These are phyloP conservation scores for Arrhopalites spinosus DNA, from an alignment of 2,888 invertebrate species.

Conservation along the genomic window DNA sequence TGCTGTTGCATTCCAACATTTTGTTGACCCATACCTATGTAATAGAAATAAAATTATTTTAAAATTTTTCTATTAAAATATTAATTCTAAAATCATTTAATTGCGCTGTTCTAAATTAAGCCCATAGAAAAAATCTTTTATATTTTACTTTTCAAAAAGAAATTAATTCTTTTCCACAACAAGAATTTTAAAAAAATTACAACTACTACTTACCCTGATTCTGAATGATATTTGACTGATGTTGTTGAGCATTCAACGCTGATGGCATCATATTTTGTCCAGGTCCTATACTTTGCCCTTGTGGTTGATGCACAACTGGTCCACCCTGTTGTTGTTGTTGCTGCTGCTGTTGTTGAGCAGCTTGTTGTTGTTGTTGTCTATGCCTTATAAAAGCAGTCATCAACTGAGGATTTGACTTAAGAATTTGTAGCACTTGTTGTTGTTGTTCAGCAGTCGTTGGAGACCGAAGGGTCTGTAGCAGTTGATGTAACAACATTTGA, in stretches of 20 bases:
- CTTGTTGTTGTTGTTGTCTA: constrained; percentile 65
- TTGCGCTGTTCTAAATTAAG: too few species aligned
- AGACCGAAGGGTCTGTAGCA: constrained; percentile 86
- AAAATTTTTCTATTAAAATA: too few species aligned
- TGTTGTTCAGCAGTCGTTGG: constrained; percentile 92
- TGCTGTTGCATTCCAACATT: constrained; percentile 53
- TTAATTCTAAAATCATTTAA: too few species aligned
- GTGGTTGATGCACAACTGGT: constrained; percentile 62
- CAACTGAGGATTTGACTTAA: constrained; percentile 90
- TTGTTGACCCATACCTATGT: constrained; percentile 49
- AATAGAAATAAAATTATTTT: constrained; percentile 1
- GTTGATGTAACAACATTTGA: constrained; percentile 68
- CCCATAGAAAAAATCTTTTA: background rate
- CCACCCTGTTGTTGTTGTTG: constrained; percentile 62
- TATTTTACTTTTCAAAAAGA: background rate
- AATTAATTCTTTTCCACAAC: too few species aligned
- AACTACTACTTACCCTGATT: constrained; percentile 41
- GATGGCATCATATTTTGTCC: constrained; percentile 48
- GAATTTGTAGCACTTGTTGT: constrained; percentile 82
- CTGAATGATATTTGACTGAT: constrained; percentile 55
- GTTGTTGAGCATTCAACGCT: constrained; percentile 53
- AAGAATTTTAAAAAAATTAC: too few species aligned
- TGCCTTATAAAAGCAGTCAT: constrained; percentile 95
- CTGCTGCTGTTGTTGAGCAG: constrained; percentile 52
- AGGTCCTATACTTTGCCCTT: constrained; percentile 22